phyloP scores from a whole-genome alignment of 2,797 vertebrate species.

The Anabas testudineus region DNA sequence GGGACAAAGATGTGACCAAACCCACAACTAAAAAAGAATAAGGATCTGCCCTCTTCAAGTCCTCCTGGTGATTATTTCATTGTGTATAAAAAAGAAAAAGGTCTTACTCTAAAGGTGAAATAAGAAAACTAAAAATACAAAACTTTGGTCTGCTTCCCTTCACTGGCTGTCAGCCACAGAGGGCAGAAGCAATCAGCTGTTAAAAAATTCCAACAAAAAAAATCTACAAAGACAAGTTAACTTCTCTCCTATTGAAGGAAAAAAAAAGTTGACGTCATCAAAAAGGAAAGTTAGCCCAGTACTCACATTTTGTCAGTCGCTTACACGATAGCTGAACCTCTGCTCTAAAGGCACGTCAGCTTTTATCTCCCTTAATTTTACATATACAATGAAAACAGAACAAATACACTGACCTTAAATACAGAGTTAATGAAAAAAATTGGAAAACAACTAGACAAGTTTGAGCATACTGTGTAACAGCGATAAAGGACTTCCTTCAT shows the following conservation, averaged over 20 bases:
- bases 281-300: constrained; percentile 80
- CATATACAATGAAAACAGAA: constrained; percentile 78
- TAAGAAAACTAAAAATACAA: constrained; percentile 85
- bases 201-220: constrained; percentile 68
- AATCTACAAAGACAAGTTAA: constrained; percentile 79
- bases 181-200: constrained; percentile 73
- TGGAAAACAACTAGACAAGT: constrained; percentile 79
- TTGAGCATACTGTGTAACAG: constrained; percentile 79
- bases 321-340: constrained; percentile 77
- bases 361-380: constrained; percentile 72
- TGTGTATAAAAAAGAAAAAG: constrained; percentile 73
- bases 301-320: constrained; percentile 81
- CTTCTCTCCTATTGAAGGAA: constrained; percentile 76
- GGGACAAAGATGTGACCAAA: constrained; percentile 63
- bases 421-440: constrained; percentile 76
- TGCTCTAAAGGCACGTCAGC: constrained; percentile 78
- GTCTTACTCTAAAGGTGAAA: constrained; percentile 76
- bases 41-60: constrained; percentile 62
- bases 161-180: constrained; percentile 74
- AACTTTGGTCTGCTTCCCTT: constrained; percentile 90
- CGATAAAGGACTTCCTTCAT: constrained; percentile 82
- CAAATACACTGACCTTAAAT: constrained; percentile 84
- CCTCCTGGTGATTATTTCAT: constrained; percentile 57
- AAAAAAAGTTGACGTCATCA: constrained; percentile 69
- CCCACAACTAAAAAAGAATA: constrained; percentile 48